Conservation (phyloP, 2,113 vertebrate species). For the Nannobrachium achirus region DNA sequence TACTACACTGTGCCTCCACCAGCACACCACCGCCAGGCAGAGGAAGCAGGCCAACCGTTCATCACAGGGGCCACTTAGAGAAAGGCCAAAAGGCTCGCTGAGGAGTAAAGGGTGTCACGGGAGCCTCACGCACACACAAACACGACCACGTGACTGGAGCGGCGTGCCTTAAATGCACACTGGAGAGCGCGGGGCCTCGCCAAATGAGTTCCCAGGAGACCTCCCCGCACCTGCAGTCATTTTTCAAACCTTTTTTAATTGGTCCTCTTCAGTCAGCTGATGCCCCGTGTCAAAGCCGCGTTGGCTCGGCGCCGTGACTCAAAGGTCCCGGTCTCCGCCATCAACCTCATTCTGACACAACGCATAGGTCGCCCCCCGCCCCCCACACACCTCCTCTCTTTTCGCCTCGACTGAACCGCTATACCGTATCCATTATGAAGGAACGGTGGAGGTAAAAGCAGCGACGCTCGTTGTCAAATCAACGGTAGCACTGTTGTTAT, state of each 20-base stretch:
- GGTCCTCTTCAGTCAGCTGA: conserved; percentile 58
- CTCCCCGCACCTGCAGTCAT: conserved; percentile 47
- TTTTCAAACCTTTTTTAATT: conserved; percentile 61
- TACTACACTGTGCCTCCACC: no score
- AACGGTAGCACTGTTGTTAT: no score
- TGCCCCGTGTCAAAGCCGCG: conserved; percentile 31
- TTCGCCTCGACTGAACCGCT: no score
- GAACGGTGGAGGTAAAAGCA: no score
- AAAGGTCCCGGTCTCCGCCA: conserved; percentile 48
- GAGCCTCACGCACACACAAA: conserved; percentile 26
- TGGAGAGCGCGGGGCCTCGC: conserved; percentile 31
- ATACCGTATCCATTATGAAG: no score
- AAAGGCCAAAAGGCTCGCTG: neutral
- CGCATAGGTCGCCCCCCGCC: conserved; percentile 4
- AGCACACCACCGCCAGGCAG: no score
- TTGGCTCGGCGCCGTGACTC: conserved; percentile 41
- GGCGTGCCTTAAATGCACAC: conserved; percentile 47
- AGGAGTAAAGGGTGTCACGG: neutral
- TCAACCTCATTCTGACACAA: conserved; percentile 31
- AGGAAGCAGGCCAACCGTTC: conserved; percentile 1
- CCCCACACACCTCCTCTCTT: neutral
- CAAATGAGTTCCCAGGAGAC: conserved; percentile 59
- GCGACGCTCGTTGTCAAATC: no score
- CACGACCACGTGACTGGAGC: conserved; percentile 32
- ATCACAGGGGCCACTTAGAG: neutral